Base-by-base conservation (phyloP, 2,888 invertebrate species). In the Syritta pipiens region DNA sequence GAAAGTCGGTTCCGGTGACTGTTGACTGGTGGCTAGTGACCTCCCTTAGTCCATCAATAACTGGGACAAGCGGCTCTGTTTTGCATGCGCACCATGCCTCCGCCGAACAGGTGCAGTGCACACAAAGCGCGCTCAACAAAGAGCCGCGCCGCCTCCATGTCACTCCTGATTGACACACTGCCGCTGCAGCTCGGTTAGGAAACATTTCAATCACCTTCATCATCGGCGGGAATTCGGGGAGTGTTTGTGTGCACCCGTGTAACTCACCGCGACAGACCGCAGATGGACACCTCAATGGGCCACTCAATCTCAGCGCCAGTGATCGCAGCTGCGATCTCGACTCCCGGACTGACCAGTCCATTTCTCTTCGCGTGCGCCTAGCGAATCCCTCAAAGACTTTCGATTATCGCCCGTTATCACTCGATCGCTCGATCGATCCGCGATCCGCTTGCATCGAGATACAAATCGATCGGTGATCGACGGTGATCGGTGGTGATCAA, bases 251-350 rank as follows among this genome's bases (percentile, higher is more conserved):
- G n/a, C n/a, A 49, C 30, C 40, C 6, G 22, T 37, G 12, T 9
- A 37, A 35, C 28, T 51, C 12, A 30, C 14, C 59, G 17, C 30
- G 24, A 20, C 46, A 44, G 9, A 20, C n/a, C n/a, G 24, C 46
- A 62, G 76, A 76, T 76, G 49, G 76, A 76, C 76, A 76, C 57
- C 22, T 76, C 57, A 76, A 76, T 76, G 71, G 63, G 22, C 57
- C 22, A 76, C 37, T 76, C 63, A 69, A 76, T 76, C 76, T 69
- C 40, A 7, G 37, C 14, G 10, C 22, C 26, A 59, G n/a, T n/a
- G n/a, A 76, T 76, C 51, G 49, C 76, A 69, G 63, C 76, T 76
- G 71, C 63, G 69, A 68, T 67, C 59, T 60, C 3, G 37, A 46
- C 53, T 48, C 17, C 24, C 19, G n/a, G 12, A 51, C 44, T 75